Conservation (phyloP, 2,888 invertebrate genomes). For the Cantharis rustica region DNA sequence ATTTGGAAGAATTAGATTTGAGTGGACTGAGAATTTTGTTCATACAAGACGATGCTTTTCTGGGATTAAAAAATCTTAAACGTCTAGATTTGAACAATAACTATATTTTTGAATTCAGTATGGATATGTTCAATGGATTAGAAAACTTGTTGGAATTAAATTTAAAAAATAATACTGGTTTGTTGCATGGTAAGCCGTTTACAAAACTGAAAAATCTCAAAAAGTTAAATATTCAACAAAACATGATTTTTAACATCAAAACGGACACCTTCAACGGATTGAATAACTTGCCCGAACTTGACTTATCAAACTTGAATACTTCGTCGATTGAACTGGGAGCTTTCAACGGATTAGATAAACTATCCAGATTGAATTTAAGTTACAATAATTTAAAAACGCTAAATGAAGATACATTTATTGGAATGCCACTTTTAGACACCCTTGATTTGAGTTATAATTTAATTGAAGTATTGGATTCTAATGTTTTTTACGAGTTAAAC, state of each 20-base stretch:
- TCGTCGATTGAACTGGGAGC: background rate
- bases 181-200: background rate
- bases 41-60: background rate
- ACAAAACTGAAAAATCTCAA: background rate
- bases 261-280: background rate
- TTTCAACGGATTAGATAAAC: background rate
- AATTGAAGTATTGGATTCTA: background rate
- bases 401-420: background rate
- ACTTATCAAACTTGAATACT: background rate
- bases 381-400: slow-evolving; percentile 6
- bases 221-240: background rate
- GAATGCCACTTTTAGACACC: background rate
- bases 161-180: slow-evolving; percentile 21
- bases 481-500: background rate
- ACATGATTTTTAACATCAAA: background rate
- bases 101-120: background rate
- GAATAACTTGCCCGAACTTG: background rate
- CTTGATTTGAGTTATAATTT: background rate
- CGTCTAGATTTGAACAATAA: background rate
- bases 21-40: background rate
- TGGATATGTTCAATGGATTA: slow-evolving; percentile 19
- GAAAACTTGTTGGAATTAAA: slow-evolving; percentile 22
- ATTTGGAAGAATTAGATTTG: background rate
- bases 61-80: background rate
- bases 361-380: slow-evolving; percentile 41